Evolutionary conservation across 1,140 invertebrate species (phyloP).

Genomic region (Wiebesia pumilae): DNA sequence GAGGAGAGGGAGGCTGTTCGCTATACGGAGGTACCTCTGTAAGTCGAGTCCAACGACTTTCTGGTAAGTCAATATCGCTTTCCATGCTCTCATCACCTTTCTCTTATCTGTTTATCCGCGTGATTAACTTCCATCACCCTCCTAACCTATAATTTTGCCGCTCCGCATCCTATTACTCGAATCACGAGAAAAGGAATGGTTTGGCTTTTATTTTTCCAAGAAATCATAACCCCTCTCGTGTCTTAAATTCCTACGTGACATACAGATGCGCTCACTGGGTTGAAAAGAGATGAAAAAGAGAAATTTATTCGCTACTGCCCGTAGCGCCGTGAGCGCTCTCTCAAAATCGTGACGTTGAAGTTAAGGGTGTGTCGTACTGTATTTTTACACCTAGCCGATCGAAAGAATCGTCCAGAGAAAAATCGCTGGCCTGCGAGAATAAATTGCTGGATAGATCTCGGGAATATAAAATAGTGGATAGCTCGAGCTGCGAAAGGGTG

Average conservation of each 20-base stretch:
- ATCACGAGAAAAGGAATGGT: no score
- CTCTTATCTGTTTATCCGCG: neutral
- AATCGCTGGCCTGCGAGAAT: neutral
- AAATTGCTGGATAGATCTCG: no score
- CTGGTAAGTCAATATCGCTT: slow-evolving; percentile 25
- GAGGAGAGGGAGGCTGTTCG: slow-evolving; percentile 39
- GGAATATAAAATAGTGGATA: no score
- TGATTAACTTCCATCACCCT: neutral
- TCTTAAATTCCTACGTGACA: no score
- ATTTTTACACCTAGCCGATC: no score
- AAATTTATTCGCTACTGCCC: neutral
- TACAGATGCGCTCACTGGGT: neutral
- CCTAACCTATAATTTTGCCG: slow-evolving; percentile 20
- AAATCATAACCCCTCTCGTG: neutral
- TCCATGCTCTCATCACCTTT: neutral
- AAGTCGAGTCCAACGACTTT: slow-evolving; percentile 41
- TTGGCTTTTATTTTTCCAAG: slow-evolving; percentile 13
- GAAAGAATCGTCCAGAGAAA: neutral
- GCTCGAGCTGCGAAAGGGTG: neutral
- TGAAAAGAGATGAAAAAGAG: neutral
- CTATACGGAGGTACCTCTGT: slow-evolving; percentile 20
- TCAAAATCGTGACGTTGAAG: neutral
- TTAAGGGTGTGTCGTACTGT: slow-evolving; percentile 40
- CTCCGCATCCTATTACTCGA: neutral
- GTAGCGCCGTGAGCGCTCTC: slow-evolving; percentile 25